A percentile compares a stretch with the other conserved stretches of the same genome.
Evolutionary conservation across 2,797 vertebrate genomes (phyloP).

Genomic region (Silurus lanzhouensis): DNA sequence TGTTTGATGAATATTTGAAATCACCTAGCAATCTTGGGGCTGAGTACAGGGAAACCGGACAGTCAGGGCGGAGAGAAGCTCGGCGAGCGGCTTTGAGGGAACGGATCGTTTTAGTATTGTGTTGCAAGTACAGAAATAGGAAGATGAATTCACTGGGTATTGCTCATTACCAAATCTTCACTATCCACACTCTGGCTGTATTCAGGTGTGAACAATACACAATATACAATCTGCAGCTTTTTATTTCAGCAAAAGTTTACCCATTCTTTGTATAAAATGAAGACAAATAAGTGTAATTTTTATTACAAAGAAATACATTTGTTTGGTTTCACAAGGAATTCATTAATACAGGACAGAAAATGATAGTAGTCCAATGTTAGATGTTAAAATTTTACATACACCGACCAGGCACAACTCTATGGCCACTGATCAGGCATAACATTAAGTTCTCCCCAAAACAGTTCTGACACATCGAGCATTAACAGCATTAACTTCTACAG

Average conservation of each 20-base stretch:
- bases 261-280: not conserved
- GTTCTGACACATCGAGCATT: no score
- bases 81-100: not conserved
- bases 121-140: not conserved
- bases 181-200: not conserved
- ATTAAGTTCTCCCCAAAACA: no score
- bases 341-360: not conserved
- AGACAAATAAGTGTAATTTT: not conserved
- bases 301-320: not conserved
- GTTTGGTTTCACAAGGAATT: not conserved
- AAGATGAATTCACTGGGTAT: not conserved
- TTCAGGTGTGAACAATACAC: not conserved
- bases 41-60: constrained; percentile 55
- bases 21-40: constrained; percentile 66
- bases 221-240: not conserved
- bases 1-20: constrained; percentile 76
- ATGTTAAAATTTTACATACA: not conserved
- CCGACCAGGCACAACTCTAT: no score
- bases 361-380: not conserved
- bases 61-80: constrained; percentile 45
- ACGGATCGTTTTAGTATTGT: constrained; percentile 3
- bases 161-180: constrained; percentile 23
- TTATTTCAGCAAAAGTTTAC: not conserved
- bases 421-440: no score
- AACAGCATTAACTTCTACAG: no score